Evolutionary conservation across 2,888 invertebrate species (phyloP).

Genomic region (Drosophila bunnanda): DNA sequence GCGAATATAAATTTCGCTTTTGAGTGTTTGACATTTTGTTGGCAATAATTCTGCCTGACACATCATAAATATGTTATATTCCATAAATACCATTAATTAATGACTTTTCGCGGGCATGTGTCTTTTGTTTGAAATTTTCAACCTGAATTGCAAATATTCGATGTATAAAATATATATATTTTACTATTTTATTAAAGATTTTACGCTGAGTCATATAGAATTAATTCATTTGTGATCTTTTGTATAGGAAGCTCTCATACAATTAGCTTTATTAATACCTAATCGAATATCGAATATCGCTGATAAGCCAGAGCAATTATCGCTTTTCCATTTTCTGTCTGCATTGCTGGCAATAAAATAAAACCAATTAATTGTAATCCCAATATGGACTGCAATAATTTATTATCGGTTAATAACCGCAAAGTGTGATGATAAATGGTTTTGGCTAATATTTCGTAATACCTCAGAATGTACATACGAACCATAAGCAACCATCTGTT

Average conservation of each 20-base stretch:
- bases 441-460: background rate
- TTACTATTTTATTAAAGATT: background rate
- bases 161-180: background rate
- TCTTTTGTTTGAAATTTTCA: conserved; percentile 2
- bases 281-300: background rate
- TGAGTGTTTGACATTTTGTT: conserved; percentile 41
- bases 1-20: conserved; percentile 24
- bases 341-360: conserved; percentile 2
- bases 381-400: conserved; percentile 1
- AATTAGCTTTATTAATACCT: conserved; percentile 3
- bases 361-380: conserved; percentile 7
- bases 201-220: background rate
- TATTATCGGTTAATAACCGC: conserved; percentile 4
- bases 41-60: conserved; percentile 51
- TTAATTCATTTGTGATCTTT: background rate
- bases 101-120: conserved; percentile 62
- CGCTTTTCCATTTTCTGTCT: background rate
- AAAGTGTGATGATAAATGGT: conserved; percentile 6
- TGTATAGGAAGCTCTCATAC: background rate
- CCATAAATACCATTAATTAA: conserved; percentile 67
- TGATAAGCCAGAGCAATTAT: conserved; percentile 3
- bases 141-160: background rate
- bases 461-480: background rate
- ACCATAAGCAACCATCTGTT: background rate
- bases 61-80: conserved; percentile 62